Percentiles rank a stretch among this genome's conserved stretches.
These are phyloP conservation scores for Galago senegalensis DNA, from an alignment of 2,797 vertebrate species.

Conservation along the genomic window DNA sequence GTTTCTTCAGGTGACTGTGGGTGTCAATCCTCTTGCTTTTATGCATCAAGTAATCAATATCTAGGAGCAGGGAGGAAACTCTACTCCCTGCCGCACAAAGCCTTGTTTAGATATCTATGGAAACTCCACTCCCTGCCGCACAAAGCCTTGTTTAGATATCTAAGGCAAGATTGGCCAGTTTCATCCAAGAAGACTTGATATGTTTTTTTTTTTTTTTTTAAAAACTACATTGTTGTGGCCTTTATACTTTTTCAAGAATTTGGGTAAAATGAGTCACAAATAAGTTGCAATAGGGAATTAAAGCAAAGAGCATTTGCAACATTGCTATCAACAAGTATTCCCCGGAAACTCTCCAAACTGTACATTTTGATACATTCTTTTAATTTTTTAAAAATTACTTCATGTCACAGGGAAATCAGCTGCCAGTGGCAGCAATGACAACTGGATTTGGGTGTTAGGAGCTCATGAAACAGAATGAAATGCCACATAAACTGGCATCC, in stretches of 20 bases:
- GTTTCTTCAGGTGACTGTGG: background rate
- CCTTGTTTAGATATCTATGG: background rate
- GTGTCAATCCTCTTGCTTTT: background rate
- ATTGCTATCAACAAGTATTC: background rate
- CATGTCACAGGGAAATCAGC: background rate
- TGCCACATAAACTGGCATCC: background rate
- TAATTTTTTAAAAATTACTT: background rate
- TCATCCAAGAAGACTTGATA: background rate
- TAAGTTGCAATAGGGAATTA: background rate
- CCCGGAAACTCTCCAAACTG: background rate
- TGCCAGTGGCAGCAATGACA: background rate
- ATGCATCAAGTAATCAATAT: background rate
- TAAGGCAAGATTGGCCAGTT: background rate
- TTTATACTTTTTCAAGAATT: background rate
- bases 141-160: background rate
- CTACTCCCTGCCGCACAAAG: background rate
- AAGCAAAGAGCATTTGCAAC: background rate
- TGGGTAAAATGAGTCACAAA: background rate
- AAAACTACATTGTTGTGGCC: background rate
- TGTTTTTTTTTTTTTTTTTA: background rate
- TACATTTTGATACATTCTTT: background rate
- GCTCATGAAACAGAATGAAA: slow-evolving; percentile 2
- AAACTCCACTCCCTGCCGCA: background rate
- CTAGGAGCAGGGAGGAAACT: background rate
- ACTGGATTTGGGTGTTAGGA: background rate